These are phyloP conservation scores for Chaetodon trifasciatus DNA, from an alignment of 2,797 vertebrate species.

Conservation along the genomic window DNA sequence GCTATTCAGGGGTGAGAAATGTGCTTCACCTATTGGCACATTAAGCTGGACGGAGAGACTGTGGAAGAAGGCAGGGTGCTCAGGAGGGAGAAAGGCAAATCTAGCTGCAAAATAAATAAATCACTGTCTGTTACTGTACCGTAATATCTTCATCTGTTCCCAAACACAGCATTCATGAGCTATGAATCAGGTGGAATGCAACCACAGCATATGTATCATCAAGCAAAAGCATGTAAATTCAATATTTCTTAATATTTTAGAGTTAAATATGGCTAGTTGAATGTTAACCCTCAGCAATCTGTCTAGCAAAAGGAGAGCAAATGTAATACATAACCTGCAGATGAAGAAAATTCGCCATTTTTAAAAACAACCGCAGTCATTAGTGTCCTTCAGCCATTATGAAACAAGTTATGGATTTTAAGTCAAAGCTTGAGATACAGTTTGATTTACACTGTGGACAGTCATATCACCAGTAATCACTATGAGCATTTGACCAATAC, in stretches of 20 bases:
- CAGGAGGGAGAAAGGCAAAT: constrained; percentile 27
- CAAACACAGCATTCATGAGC: constrained; percentile 27
- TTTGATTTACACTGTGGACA: not conserved
- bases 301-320: not conserved
- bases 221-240: constrained; percentile 16
- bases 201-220: constrained; percentile 13
- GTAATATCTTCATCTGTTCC: constrained; percentile 39
- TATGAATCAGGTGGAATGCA: constrained; percentile 37
- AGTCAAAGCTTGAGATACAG: not conserved
- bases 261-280: constrained; percentile 14
- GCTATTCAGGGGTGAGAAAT: constrained; percentile 49
- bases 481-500: not conserved
- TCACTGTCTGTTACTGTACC: constrained; percentile 4
- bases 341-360: not conserved
- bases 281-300: constrained; percentile 13
- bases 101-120: constrained; percentile 33
- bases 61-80: constrained; percentile 24
- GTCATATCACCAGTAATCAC: not conserved
- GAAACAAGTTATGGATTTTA: not conserved
- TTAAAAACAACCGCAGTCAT: not conserved
- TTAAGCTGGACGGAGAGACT: constrained; percentile 18
- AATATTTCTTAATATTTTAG: constrained; percentile 23
- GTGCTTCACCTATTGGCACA: constrained; percentile 48
- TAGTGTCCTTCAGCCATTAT: not conserved
- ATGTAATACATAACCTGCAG: constrained; percentile 2